phyloP scores from a whole-genome alignment of 1,140 invertebrate genomes.

The Anastrepha obliqua region DNA sequence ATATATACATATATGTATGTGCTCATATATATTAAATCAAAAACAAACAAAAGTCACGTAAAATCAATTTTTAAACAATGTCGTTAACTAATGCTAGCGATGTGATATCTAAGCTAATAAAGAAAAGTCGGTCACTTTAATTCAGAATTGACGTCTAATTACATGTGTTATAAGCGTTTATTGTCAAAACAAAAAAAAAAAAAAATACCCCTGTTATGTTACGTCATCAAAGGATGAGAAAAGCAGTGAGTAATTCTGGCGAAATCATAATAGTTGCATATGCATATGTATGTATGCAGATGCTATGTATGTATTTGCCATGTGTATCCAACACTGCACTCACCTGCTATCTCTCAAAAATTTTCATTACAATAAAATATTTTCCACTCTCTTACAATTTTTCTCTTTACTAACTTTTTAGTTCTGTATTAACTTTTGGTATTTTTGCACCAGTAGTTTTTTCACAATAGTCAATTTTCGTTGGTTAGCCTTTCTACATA shows the following conservation, averaged over 20 bases:
- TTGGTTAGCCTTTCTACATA: not conserved
- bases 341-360: slow-evolving; percentile 43
- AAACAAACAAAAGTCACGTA: not conserved
- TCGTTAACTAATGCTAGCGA: not conserved
- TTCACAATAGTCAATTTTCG: not conserved
- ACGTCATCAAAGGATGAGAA: slow-evolving; percentile 26
- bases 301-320: not conserved
- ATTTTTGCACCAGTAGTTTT: not conserved
- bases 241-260: slow-evolving; percentile 32
- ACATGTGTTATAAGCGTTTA: not conserved
- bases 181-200: slow-evolving; percentile 29
- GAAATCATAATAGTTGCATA: not conserved
- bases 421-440: not conserved
- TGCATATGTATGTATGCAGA: not conserved
- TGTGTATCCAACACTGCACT: slow-evolving; percentile 38
- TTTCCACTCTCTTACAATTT: not conserved
- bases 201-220: not conserved
- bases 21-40: not conserved
- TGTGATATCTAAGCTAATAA: not conserved
- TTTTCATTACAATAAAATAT: slow-evolving; percentile 3
- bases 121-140: not conserved
- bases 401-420: not conserved
- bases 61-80: not conserved
- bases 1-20: not conserved
- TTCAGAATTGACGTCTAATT: not conserved